Conservation (phyloP, 2,113 vertebrate species). For the Alouatta palliata region DNA sequence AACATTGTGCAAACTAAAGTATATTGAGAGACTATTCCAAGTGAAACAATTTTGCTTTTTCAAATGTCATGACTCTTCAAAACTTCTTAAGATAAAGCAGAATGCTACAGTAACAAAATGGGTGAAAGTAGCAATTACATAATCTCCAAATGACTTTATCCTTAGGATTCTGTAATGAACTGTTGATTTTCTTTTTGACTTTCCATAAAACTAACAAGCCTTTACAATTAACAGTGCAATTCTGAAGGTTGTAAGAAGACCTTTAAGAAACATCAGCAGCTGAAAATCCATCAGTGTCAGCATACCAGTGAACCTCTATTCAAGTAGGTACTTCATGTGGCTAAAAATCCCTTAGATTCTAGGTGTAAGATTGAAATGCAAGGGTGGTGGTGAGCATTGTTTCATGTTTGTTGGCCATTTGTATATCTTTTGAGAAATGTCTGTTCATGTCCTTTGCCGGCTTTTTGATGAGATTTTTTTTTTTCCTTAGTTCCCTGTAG, state of each 20-base stretch:
- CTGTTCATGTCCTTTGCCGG: too few relatives aligned
- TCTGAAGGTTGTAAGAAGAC: conserved; percentile 87
- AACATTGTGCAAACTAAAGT: background rate
- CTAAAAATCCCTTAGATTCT: background rate
- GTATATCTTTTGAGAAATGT: too few relatives aligned
- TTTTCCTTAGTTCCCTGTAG: too few relatives aligned
- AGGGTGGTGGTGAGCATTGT: background rate
- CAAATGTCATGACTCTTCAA: background rate
- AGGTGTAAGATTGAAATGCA: background rate
- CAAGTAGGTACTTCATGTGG: conserved; percentile 86
- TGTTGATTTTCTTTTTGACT: background rate
- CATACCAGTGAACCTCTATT: conserved; percentile 87
- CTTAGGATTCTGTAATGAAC: background rate
- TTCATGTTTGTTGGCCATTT: too few relatives aligned
- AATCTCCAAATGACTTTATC: background rate
- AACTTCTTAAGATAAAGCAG: background rate
- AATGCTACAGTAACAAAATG: background rate
- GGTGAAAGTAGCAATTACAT: background rate
- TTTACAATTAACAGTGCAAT: conserved; percentile 85
- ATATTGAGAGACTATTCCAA: background rate
- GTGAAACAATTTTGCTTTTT: background rate
- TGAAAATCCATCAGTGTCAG: conserved; percentile 89
- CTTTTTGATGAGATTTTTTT: too few relatives aligned
- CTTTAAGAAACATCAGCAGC: conserved; percentile 93
- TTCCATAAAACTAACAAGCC: conserved; percentile 53